Conservation (phyloP, 2,797 vertebrate genomes). For the Numenius phaeopus region DNA sequence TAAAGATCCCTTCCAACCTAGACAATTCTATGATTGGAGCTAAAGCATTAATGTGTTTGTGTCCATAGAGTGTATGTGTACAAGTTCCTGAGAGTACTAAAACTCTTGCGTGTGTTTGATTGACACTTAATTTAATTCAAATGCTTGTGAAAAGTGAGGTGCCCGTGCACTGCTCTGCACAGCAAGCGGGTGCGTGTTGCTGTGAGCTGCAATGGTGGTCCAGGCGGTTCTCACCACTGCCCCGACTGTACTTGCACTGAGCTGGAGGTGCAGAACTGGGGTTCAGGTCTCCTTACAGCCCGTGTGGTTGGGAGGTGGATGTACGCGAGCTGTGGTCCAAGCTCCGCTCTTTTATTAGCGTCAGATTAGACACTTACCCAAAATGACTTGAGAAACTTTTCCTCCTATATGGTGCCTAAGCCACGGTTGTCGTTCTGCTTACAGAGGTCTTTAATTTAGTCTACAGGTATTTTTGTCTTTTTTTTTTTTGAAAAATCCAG, state of each 20-base stretch:
- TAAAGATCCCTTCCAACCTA: no score
- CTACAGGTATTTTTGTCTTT: not conserved
- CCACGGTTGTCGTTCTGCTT: not conserved
- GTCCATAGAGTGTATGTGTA: not conserved
- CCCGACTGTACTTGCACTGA: not conserved
- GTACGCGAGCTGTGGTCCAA: not conserved
- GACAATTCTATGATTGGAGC: not conserved
- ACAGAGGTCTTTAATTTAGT: not conserved
- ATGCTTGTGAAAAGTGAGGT: not conserved
- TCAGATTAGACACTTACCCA: not conserved
- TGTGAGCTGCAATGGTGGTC: not conserved
- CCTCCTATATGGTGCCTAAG: not conserved
- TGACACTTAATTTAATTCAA: not conserved
- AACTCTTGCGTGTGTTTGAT: not conserved
- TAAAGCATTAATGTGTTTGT: not conserved
- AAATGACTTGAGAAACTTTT: not conserved
- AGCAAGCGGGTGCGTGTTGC: rapidly evolving
- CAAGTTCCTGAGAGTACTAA: not conserved
- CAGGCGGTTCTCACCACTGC: not conserved
- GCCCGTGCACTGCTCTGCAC: not conserved
- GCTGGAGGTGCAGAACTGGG: not conserved
- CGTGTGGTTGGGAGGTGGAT: not conserved
- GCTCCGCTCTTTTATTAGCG: not conserved
- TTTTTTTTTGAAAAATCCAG: no score
- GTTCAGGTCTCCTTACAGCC: not conserved